A percentile compares a stretch with the other conserved stretches of the same genome.
phyloP scores from a whole-genome alignment of 2,797 vertebrate species.

The Alcedo quadribrachys region DNA sequence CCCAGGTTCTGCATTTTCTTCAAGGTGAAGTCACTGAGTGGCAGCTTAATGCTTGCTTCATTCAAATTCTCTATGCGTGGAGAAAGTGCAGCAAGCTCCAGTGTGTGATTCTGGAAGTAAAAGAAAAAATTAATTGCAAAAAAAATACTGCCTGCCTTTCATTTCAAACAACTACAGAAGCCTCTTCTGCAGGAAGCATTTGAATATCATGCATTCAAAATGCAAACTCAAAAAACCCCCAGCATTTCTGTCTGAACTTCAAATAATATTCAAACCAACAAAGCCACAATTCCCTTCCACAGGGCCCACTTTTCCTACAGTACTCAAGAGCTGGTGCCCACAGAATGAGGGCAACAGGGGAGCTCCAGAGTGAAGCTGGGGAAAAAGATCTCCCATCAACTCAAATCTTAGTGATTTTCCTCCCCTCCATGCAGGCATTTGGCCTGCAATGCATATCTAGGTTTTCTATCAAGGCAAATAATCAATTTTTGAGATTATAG shows the following conservation, averaged over 20 bases:
- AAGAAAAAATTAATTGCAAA: neutral
- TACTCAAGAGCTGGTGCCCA: neutral
- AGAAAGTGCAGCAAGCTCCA: conserved; percentile 80
- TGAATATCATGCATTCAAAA: neutral
- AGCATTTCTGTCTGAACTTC: neutral
- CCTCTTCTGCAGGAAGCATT: neutral
- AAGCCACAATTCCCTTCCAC: neutral
- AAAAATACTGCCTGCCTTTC: neutral
- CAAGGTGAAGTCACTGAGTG: conserved; percentile 78
- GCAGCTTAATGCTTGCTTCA: conserved; percentile 84
- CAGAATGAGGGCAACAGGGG: neutral
- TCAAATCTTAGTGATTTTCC: neutral
- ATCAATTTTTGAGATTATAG: neutral
- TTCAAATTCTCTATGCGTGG: conserved; percentile 88
- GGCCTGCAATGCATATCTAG: neutral
- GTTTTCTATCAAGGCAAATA: neutral
- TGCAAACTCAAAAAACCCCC: rapidly evolving
- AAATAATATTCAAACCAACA: neutral
- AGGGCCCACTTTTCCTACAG: neutral
- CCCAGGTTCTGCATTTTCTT: conserved; percentile 84
- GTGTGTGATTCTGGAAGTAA: conserved; percentile 77
- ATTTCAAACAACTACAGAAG: neutral
- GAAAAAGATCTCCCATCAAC: neutral
- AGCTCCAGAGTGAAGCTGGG: neutral
- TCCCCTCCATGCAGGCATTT: neutral